Evolutionary conservation across 2,888 invertebrate genomes (phyloP).

Genomic region (Terebella lapidaria): DNA sequence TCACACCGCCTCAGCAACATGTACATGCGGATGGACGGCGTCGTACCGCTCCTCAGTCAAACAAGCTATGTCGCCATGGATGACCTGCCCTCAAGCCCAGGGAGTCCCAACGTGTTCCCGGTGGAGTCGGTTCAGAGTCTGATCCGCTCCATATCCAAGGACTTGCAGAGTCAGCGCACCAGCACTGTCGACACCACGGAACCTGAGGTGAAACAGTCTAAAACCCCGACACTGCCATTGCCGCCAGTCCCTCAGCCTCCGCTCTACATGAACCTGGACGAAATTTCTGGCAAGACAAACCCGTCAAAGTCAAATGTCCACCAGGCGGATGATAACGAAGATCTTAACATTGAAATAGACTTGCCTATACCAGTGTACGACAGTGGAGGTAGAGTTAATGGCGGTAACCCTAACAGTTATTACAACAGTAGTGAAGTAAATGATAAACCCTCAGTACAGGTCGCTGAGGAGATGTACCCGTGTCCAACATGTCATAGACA

Average conservation of each 20-base stretch:
- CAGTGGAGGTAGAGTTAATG: not conserved
- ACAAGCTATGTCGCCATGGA: not conserved
- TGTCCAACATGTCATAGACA: constrained; percentile 19
- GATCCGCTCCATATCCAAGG: too few relatives aligned
- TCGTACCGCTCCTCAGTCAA: not conserved
- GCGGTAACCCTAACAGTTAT: not conserved
- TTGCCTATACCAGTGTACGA: constrained; percentile 1
- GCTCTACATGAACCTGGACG: not conserved
- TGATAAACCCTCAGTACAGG: not conserved
- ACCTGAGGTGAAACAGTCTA: not conserved
- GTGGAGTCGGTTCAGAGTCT: not conserved
- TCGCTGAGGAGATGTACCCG: constrained; percentile 1
- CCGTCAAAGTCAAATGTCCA: not conserved
- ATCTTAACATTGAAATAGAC: not conserved
- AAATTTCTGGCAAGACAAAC: not conserved
- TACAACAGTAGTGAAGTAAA: not conserved
- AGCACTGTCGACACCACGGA: not conserved
- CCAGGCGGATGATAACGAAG: not conserved
- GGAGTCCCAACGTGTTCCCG: not conserved
- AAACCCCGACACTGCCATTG: not conserved
- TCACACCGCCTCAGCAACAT: not conserved
- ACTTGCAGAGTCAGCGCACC: too few relatives aligned
- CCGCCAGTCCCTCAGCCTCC: not conserved
- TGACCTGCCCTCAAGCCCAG: not conserved
- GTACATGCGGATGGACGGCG: not conserved